Base-by-base conservation (phyloP, 2,888 invertebrate species). In the Nomada fucata region DNA sequence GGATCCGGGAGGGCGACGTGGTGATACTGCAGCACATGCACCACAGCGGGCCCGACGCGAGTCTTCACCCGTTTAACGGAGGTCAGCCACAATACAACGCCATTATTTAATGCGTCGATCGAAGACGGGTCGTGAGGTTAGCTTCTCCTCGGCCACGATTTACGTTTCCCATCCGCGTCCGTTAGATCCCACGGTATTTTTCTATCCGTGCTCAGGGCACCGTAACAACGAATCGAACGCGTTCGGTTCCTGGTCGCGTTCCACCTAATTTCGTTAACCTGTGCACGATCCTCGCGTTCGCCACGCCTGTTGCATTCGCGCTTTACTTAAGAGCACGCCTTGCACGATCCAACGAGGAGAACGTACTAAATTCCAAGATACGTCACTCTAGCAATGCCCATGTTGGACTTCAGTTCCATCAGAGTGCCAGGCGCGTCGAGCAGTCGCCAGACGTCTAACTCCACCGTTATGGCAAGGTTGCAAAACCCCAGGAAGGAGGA, bases 1-100 rank as follows among this genome's bases (percentile, higher is more conserved):
- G 98, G 2, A 96, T 99, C 23, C 95, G 95, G 83, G 98, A 99
- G 93, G 98, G 98, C 18, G 99, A 99, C 93, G 96, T 97, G 72
- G 96, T 99, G 71, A 96, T 98, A 83, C 94, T 99, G 77, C 97
- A 97, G 87, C 95, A 96, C 91, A 96, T 97, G 95, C 94, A 95
- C 79, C 94, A 94, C 75, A 94, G 91, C 77, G 89, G 89, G 47
- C 52, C 87, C 44, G 79, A 86, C 18, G 26, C 86, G 52, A 84
- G 78, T 76, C 63, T 86, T 47, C 85, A 86, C 42, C 83, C 90
- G 26, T 86, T 89, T 59, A 91, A 92, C 81, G 91, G 92, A 90
- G 90, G 92, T 93, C 82, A 85, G 86, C 70, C 74, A 76, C 76
- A 61, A 74, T 59, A 76, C 68, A 67, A 47, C 67, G 69, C 53